These are phyloP conservation scores for Bombylius major DNA, from an alignment of 2,888 invertebrate genomes.

Conservation along the genomic window DNA sequence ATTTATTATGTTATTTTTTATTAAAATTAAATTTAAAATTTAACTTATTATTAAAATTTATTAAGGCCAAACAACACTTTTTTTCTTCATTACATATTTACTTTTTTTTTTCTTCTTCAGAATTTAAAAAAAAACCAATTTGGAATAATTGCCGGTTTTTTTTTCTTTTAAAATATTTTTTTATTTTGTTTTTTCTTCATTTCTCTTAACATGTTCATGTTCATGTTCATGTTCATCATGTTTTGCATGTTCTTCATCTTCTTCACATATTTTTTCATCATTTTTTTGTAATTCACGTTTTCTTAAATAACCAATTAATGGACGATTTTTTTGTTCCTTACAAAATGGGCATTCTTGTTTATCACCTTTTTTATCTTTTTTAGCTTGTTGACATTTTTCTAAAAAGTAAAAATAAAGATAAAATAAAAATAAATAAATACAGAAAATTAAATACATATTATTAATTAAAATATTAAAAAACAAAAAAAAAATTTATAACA, in stretches of 20 bases:
- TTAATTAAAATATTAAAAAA: no score
- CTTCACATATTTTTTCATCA: conserved; percentile 40
- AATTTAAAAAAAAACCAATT: no score
- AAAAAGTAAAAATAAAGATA: conserved; percentile 11
- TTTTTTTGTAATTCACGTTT: conserved; percentile 39
- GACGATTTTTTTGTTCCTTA: conserved; percentile 41
- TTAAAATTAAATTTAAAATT: no score
- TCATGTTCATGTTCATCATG: background rate
- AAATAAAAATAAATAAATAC: background rate
- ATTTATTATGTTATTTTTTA: no score
- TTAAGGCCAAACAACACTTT: no score
- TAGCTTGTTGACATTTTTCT: conserved; percentile 31
- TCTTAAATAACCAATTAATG: conserved; percentile 39
- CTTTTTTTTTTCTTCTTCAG: background rate
- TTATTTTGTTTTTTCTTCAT: conserved; percentile 5
- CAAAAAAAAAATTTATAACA: no score
- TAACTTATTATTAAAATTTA: no score
- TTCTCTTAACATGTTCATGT: conserved; percentile 1
- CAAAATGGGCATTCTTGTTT: conserved; percentile 41
- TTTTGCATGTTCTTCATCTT: conserved; percentile 29
- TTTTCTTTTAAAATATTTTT: background rate
- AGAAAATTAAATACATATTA: no score
- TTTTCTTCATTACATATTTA: background rate
- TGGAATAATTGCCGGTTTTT: background rate
- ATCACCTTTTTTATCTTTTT: conserved; percentile 25